Base-by-base conservation (phyloP, 2,888 invertebrate genomes). In the Eupithecia insigniata region DNA sequence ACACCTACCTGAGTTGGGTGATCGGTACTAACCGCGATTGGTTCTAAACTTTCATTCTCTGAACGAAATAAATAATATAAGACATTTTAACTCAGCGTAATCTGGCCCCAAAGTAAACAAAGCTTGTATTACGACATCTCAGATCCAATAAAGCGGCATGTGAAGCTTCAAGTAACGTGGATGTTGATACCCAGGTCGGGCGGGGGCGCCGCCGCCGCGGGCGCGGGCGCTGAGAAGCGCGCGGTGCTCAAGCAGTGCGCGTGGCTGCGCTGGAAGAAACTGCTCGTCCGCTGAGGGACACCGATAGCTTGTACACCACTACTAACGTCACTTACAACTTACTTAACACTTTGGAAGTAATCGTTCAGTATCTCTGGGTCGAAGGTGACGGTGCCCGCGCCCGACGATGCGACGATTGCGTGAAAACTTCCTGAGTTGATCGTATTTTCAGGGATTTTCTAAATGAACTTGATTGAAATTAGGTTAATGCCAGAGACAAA, bases 191-290 rank as follows among this genome's bases (percentile, higher is more conserved):
- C n/a, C n/a, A 43, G 43, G n/a, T n/a, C 43, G 43, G 43, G 22
- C 10, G 22, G n/a, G 55, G 26, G 2, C 22, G 18, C 5, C 1
- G 26, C 26, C 10, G 5, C 26, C 28, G 58, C 28, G 28, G 26
- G 26, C 5, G 28, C 16, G 14, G 22, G 58, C 28, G 58, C 16
- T 28, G 28, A 8, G 60, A 3, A 76, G 71, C 71, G 78, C 76
- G 71, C 78, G 75, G 68, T 73, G 68, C 69, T 69, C 61, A 66
- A 66, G 69, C 76, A 80, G 78, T 78, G 82, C 81, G 80, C 77
- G 71, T 83, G 86, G 72, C 79, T 84, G 74, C 82, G 80, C 68
- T 89, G 90, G 90, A 84, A 82, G 81, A 85, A 84, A 74, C 87
- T 89, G 69, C 84, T 89, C 74, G 81, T 88, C 70, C 83, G 81